phyloP scores from a whole-genome alignment of 2,797 vertebrate genomes.

The Zenarchopterus dispar region DNA sequence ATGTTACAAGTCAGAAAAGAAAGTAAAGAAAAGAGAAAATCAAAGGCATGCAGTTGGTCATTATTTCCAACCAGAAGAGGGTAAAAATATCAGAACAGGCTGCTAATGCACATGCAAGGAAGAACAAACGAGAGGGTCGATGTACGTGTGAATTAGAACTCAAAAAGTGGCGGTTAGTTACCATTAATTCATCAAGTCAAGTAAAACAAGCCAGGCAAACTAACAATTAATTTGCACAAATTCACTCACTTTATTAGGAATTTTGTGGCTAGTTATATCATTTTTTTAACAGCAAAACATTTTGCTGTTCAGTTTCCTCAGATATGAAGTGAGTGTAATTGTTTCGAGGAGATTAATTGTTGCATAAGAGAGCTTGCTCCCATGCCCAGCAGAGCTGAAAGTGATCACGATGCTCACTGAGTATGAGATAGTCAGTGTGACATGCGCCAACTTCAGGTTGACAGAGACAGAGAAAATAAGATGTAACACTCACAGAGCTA shows the following conservation, averaged over 20 bases:
- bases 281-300: conserved; percentile 29
- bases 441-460: conserved; percentile 47
- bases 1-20: conserved; percentile 90
- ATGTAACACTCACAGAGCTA: conserved; percentile 84
- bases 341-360: conserved; percentile 36
- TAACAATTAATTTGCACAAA: conserved; percentile 43
- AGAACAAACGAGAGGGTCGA: conserved; percentile 44
- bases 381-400: conserved; percentile 66
- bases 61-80: conserved; percentile 65
- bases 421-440: conserved; percentile 51
- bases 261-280: not conserved
- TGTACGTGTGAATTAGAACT: conserved; percentile 35
- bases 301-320: conserved; percentile 18
- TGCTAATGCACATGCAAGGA: conserved; percentile 65
- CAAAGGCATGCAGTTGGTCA: conserved; percentile 85
- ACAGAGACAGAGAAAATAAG: conserved; percentile 59
- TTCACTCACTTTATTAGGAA: conserved; percentile 52
- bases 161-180: conserved; percentile 21
- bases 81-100: conserved; percentile 53
- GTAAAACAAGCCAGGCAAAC: conserved; percentile 61
- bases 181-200: conserved; percentile 26
- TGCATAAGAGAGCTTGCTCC: conserved; percentile 41
- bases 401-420: conserved; percentile 47
- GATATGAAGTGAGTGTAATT: conserved; percentile 45
- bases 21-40: conserved; percentile 85